phyloP scores from a whole-genome alignment of 2,888 invertebrate species.

The Acanthosepion esculentum region DNA sequence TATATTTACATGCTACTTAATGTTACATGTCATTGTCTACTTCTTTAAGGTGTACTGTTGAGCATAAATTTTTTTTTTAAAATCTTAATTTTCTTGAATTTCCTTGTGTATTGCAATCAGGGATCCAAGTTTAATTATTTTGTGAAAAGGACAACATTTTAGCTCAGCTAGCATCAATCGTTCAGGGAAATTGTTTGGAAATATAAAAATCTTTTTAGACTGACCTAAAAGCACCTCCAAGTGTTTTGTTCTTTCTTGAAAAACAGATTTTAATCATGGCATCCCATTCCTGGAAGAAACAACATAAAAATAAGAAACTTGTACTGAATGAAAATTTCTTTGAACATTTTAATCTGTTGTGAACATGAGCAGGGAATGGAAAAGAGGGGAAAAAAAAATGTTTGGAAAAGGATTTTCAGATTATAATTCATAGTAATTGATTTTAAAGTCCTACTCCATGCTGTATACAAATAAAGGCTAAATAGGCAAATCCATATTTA shows the following conservation, averaged over 20 bases:
- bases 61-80: too few species aligned
- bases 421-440: background rate
- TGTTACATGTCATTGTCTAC: too few species aligned
- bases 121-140: too few species aligned
- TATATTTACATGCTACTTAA: too few species aligned
- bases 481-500: too few species aligned
- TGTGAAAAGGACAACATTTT: too few species aligned
- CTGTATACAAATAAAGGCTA: too few species aligned
- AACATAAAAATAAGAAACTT: background rate
- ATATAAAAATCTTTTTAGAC: constrained; percentile 41
- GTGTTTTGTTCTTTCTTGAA: constrained; percentile 95
- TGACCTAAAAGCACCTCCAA: constrained; percentile 91
- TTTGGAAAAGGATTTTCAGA: background rate
- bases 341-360: too few species aligned
- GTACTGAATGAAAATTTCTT: background rate
- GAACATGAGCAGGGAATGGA: background rate
- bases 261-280: constrained; percentile 96
- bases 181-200: background rate
- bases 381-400: background rate
- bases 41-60: too few species aligned
- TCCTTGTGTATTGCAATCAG: too few species aligned
- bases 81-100: too few species aligned
- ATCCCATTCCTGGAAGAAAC: constrained; percentile 90
- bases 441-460: too few species aligned
- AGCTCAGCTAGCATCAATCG: background rate